phyloP scores from a whole-genome alignment of 30 jellyfish, hydroid and myxozoan genomes.

The Rhopilema esculentum region DNA sequence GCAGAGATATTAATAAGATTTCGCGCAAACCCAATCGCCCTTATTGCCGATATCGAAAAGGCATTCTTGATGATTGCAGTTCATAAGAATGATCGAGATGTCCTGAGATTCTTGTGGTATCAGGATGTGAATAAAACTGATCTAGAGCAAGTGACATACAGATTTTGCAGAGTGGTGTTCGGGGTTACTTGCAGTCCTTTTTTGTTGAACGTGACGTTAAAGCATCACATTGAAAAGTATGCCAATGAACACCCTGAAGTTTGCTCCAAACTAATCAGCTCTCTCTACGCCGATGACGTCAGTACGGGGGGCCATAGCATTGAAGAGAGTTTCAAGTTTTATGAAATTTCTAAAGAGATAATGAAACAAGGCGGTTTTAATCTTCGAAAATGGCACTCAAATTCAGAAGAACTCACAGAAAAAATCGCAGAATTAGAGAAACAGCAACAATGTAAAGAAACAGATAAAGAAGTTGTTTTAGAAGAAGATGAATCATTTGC shows the following conservation, averaged over 20 bases:
- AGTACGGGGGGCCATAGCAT: neutral
- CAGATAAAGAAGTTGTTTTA: no score
- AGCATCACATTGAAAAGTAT: neutral
- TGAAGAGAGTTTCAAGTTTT: neutral
- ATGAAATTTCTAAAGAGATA: neutral
- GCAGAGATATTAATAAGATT: conserved; percentile 23
- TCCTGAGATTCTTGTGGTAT: neutral
- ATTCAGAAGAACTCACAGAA: neutral
- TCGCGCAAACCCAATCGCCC: conserved; percentile 2
- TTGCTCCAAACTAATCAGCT: neutral
- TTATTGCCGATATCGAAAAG: conserved; percentile 17
- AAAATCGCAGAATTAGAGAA: neutral
- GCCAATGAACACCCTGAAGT: neutral
- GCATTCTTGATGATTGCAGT: neutral
- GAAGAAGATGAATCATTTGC: conserved; percentile 13
- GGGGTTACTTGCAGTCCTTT: conserved; percentile 6
- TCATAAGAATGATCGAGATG: neutral
- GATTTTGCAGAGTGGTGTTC: neutral
- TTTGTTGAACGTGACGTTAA: neutral
- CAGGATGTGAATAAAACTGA: neutral
- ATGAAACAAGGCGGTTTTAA: neutral
- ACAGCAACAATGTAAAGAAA: neutral
- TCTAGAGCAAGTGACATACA: neutral
- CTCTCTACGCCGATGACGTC: neutral
- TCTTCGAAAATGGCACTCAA: neutral